A percentile compares a stretch with the other conserved stretches of the same genome.
Evolutionary conservation across 2,797 vertebrate species (phyloP).

Genomic region (Amblyopsis hoosieri): DNA sequence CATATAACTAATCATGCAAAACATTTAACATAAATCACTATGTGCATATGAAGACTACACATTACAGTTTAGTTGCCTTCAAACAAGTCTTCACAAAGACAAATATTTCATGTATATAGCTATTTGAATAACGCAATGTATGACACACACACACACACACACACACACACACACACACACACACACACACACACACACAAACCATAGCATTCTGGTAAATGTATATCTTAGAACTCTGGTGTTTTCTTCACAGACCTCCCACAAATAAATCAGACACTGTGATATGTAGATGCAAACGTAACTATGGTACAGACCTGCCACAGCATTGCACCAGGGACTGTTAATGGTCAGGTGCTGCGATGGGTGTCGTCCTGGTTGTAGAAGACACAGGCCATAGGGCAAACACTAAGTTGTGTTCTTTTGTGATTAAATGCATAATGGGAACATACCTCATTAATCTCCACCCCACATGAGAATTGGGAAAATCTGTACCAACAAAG

Average conservation of each 20-base stretch:
- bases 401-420: conserved; percentile 48
- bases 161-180: too few relatives aligned
- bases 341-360: conserved; percentile 7
- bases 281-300: conserved; percentile 9
- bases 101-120: conserved; percentile 42
- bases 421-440: conserved; percentile 53
- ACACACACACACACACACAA: conserved; percentile 8
- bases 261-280: conserved; percentile 16
- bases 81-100: conserved; percentile 17
- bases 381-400: conserved; percentile 23
- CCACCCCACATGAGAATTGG: conserved; percentile 52
- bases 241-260: too few relatives aligned
- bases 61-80: conserved; percentile 12
- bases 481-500: conserved; percentile 55
- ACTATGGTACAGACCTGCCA: conserved; percentile 40
- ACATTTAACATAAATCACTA: not conserved
- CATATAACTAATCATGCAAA: too few relatives aligned
- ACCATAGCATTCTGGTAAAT: conserved; percentile 1
- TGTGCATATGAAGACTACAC: not conserved
- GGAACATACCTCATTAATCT: conserved; percentile 69
- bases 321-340: conserved; percentile 49
- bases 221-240: too few relatives aligned
- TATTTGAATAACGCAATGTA: not conserved
- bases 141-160: too few relatives aligned
- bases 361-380: conserved; percentile 41